phyloP scores from a whole-genome alignment of 1,140 invertebrate genomes.

The Andricus grossulariae region DNA sequence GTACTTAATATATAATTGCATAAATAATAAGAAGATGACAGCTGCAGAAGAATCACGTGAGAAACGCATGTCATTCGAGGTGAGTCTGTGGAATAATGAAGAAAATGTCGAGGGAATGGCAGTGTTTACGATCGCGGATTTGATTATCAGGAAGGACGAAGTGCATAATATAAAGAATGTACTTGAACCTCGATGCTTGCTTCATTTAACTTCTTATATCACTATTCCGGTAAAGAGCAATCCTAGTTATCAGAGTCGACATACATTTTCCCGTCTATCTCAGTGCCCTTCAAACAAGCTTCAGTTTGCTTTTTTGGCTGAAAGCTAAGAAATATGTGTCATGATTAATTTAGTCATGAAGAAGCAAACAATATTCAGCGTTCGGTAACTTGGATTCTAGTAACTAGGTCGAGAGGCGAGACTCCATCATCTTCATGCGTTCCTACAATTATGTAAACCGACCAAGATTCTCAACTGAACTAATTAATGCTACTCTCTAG shows the following conservation, averaged over 20 bases:
- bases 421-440: too few relatives aligned
- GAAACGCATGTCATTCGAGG: background rate
- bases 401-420: too few relatives aligned
- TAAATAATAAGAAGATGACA: too few relatives aligned
- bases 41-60: too few relatives aligned
- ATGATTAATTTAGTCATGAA: background rate
- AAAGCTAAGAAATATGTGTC: background rate
- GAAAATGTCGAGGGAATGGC: background rate
- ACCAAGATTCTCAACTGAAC: too few relatives aligned
- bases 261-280: background rate
- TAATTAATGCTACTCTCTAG: too few relatives aligned
- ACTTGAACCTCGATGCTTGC: background rate
- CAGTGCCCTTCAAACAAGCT: constrained; percentile 6
- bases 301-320: constrained; percentile 12
- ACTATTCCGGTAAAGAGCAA: background rate
- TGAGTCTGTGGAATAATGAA: background rate
- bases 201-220: background rate
- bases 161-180: constrained; percentile 3
- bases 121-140: background rate
- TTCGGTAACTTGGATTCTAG: too few relatives aligned
- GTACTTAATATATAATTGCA: too few relatives aligned
- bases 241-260: background rate
- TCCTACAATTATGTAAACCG: too few relatives aligned
- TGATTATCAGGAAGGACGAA: background rate
- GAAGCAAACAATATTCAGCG: too few relatives aligned